Base-by-base conservation (phyloP, 2,888 invertebrate species). In the Selenia dentaria region DNA sequence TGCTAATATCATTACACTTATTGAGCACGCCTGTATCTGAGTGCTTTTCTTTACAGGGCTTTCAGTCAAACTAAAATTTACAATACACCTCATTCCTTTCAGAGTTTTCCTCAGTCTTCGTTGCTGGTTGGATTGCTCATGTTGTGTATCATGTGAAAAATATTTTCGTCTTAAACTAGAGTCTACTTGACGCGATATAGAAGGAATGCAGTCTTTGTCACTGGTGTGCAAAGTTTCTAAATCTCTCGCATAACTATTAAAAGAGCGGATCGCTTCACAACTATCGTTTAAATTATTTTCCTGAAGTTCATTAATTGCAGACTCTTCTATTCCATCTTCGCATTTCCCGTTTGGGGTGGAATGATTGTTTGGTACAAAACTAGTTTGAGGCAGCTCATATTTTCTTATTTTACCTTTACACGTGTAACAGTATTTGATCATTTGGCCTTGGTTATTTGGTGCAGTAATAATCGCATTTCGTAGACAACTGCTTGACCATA, bases 1-100 rank as follows among this genome's bases (percentile, higher is more conserved):
- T 51, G 91, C 88, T 70, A 91, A 66, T 64, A 91, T 84, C 86
- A 90, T 89, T 67, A 90, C 79, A 79, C 87, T 89, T 78, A 90
- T 87, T 84, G 90, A 90, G 83, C 88, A 90, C 49, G 89, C 89
- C 73, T 88, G 87, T 69, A 91, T 87, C 74, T 88, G 89, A 57
- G 83, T 90, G 64, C 86, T 74, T 64, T 87, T 91, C 56, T 87
- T 89, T 27, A 87, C 74, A 44, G 84, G 78, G 61, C 79, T 85
- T 61, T 90, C 87, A 60, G 80, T 80, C 59, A 86, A 67, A 51
- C 85, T 75, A 61, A 89, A 84, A 62, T 87, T 83, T 33, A 91
- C 74, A 40, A 90, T 76, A 75, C 90, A 90, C 27, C 87, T 83
- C 51, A 91, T 79, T 54, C 89, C 88, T 70, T 83, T 85, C 12